These are phyloP conservation scores for Trisateles emortualis DNA, from an alignment of 2,888 invertebrate genomes.

Conservation along the genomic window DNA sequence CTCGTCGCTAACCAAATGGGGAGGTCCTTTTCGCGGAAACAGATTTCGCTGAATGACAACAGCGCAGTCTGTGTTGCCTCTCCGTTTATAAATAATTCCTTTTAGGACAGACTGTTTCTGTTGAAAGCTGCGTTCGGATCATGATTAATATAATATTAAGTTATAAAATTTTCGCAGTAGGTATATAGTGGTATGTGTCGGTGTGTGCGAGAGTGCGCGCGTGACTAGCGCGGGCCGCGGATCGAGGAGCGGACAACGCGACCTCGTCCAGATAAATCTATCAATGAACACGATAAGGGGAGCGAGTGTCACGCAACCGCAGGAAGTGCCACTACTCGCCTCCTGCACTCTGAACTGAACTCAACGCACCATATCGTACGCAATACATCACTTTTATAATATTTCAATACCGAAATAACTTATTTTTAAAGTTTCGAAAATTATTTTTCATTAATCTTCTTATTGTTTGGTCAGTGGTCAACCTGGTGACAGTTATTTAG, in stretches of 20 bases:
- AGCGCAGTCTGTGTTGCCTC: constrained; percentile 46
- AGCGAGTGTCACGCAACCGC: constrained; percentile 75
- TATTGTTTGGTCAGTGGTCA: no score
- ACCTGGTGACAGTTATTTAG: no score
- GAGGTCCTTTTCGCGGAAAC: constrained; percentile 59
- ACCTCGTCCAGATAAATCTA: constrained; percentile 84
- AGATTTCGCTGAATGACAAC: constrained; percentile 64
- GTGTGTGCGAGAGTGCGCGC: constrained; percentile 48
- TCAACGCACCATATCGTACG: constrained; percentile 56
- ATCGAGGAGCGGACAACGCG: constrained; percentile 61
- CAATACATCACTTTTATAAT: constrained; percentile 57
- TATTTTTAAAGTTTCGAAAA: no score
- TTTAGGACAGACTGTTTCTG: constrained; percentile 37
- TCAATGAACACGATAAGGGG: constrained; percentile 84
- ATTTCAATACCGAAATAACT: no score
- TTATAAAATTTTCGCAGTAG: constrained; percentile 6
- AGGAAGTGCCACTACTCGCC: constrained; percentile 76
- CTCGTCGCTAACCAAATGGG: constrained; percentile 53
- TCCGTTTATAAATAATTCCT: constrained; percentile 51
- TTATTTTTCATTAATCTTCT: no score
- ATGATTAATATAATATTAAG: constrained; percentile 23
- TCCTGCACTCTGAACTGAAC: constrained; percentile 68
- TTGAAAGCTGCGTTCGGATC: constrained; percentile 28
- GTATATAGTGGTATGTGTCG: constrained; percentile 1
- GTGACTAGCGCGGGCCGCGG: constrained; percentile 55